phyloP scores from a whole-genome alignment of 2,113 vertebrate genomes.

The Gymnocephalus cernua region DNA sequence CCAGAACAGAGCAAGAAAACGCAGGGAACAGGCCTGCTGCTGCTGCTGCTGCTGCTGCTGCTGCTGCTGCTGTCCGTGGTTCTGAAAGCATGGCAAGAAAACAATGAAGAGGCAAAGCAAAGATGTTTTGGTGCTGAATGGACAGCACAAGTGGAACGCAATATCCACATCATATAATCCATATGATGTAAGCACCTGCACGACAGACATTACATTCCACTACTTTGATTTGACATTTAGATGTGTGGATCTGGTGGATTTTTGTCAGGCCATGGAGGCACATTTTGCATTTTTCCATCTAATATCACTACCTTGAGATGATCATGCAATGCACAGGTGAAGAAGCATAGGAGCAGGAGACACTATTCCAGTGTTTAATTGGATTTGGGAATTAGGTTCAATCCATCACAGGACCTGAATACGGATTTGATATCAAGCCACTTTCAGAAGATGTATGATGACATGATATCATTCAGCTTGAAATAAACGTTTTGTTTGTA shows the following conservation, averaged over 20 bases:
- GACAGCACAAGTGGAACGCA: background rate
- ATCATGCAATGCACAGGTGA: background rate
- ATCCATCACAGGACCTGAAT: background rate
- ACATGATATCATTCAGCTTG: background rate
- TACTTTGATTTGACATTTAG: slow-evolving; percentile 19
- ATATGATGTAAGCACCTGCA: background rate
- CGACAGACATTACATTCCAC: slow-evolving; percentile 27
- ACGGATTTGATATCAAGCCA: background rate
- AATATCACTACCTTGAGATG: background rate
- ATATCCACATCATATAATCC: background rate
- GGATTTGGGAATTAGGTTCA: slow-evolving; percentile 17
- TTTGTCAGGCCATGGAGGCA: background rate
- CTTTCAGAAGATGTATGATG: background rate
- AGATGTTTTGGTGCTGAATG: slow-evolving; percentile 6
- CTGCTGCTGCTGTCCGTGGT: slow-evolving; percentile 51
- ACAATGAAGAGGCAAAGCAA: background rate
- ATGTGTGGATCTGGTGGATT: background rate
- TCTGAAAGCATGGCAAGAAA: slow-evolving; percentile 43
- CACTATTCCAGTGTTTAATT: slow-evolving; percentile 20
- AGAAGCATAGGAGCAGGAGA: background rate
- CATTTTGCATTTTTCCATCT: slow-evolving; percentile 19
- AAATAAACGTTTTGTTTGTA: background rate
- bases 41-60: slow-evolving; percentile 1
- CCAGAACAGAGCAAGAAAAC: background rate
- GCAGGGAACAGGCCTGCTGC: background rate